phyloP scores from a whole-genome alignment of 2,888 invertebrate genomes.

The Scelioninae gen. 1 region DNA sequence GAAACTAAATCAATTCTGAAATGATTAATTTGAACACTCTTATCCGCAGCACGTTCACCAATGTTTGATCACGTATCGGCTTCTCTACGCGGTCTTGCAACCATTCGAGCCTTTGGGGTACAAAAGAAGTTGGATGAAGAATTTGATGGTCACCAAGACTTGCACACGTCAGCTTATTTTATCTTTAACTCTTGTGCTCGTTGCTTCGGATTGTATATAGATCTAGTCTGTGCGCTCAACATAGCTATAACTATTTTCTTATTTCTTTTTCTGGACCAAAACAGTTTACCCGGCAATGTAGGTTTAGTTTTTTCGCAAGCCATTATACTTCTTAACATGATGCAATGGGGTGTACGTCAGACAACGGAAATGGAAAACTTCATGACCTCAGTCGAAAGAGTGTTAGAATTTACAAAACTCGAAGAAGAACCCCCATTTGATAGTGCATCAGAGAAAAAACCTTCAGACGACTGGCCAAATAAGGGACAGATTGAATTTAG shows the following conservation, averaged over 20 bases:
- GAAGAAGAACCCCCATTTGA: slow-evolving; percentile 86
- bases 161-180: slow-evolving; percentile 89
- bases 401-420: slow-evolving; percentile 87
- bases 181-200: slow-evolving; percentile 88
- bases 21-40: no score
- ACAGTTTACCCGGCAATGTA: slow-evolving; percentile 84
- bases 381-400: slow-evolving; percentile 90
- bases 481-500: slow-evolving; percentile 85
- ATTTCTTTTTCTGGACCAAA: slow-evolving; percentile 85
- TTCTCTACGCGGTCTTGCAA: slow-evolving; percentile 94
- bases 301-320: slow-evolving; percentile 86
- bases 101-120: slow-evolving; percentile 91
- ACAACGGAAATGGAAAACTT: slow-evolving; percentile 87
- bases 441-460: slow-evolving; percentile 79
- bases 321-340: slow-evolving; percentile 84
- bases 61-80: slow-evolving; percentile 96
- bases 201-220: slow-evolving; percentile 88
- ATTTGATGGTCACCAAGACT: slow-evolving; percentile 86
- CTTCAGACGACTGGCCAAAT: slow-evolving; percentile 85
- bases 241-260: slow-evolving; percentile 87
- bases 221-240: slow-evolving; percentile 87
- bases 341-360: slow-evolving; percentile 88
- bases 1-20: no score
- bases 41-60: slow-evolving; percentile 92
- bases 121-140: slow-evolving; percentile 87